phyloP scores from a whole-genome alignment of 2,113 vertebrate genomes.

The Anguilla japonica region DNA sequence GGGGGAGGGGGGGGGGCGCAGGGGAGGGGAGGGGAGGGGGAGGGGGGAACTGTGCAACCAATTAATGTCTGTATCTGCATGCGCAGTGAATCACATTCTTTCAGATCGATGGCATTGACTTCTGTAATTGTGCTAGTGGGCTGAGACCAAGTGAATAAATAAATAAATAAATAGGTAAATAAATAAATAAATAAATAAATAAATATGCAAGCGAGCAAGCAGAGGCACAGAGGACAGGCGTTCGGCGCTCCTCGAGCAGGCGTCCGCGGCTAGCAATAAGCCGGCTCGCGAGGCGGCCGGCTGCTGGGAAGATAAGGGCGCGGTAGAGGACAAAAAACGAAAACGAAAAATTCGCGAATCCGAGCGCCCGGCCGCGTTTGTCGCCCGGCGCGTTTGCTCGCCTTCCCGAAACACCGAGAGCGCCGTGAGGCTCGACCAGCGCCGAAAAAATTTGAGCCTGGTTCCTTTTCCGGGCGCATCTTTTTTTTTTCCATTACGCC shows the following conservation, averaged over 20 bases:
- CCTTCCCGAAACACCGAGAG: background rate
- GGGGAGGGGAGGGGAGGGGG: background rate
- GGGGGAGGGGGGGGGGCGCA: no score
- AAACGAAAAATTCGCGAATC: background rate
- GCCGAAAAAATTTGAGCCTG: background rate
- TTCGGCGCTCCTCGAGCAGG: background rate
- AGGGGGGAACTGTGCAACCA: background rate
- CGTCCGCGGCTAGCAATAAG: background rate
- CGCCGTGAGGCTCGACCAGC: background rate
- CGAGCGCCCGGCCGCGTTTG: background rate
- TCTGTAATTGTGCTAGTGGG: background rate
- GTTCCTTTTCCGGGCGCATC: background rate
- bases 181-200: background rate
- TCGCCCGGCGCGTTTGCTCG: background rate
- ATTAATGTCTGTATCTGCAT: constrained; percentile 19
- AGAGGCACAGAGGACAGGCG: background rate
- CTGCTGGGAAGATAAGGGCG: background rate
- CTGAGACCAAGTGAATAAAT: background rate
- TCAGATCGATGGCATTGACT: constrained; percentile 11
- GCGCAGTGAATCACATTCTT: constrained; percentile 1
- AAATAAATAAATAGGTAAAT: background rate
- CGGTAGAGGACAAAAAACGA: background rate
- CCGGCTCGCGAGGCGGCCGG: background rate
- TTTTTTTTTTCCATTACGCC: no score
- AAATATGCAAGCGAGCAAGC: background rate